Conservation (phyloP, 2,888 invertebrate genomes). For the Dermolepida albohirtum region DNA sequence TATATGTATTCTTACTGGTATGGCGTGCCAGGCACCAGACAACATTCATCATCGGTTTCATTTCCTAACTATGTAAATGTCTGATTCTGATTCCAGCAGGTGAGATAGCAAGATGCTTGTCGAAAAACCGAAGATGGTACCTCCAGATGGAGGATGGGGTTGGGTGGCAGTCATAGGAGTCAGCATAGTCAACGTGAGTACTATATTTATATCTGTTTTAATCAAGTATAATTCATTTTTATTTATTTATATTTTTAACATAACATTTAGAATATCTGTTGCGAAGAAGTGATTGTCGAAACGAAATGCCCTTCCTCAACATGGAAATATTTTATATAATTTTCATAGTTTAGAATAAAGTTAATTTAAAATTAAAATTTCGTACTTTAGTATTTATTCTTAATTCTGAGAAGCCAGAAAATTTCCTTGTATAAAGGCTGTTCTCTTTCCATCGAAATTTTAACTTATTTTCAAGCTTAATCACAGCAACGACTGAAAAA, state of each 20-base stretch:
- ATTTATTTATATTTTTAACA: background rate
- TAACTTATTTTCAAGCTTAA: no score
- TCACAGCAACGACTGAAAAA: no score
- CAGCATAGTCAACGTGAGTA: conserved; percentile 85
- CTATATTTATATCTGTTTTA: background rate
- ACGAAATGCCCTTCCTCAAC: no score
- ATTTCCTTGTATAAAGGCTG: no score
- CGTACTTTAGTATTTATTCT: no score
- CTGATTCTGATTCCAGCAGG: conserved; percentile 50
- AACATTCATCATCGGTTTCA: background rate
- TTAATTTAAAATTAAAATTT: no score
- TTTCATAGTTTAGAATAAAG: no score
- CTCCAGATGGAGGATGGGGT: conserved; percentile 91
- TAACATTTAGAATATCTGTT: no score
- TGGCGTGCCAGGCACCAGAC: conserved; percentile 1
- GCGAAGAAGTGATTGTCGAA: no score
- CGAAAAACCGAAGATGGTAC: conserved; percentile 71
- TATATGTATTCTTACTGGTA: background rate
- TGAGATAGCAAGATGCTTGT: conserved; percentile 58
- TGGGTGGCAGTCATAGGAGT: conserved; percentile 89
- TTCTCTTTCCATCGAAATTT: no score
- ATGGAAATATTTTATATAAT: no score
- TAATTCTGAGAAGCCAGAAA: no score
- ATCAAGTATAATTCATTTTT: background rate
- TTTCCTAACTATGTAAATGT: background rate